Base-by-base conservation (phyloP, 2,888 invertebrate genomes). In the Ptilodon capucinus region DNA sequence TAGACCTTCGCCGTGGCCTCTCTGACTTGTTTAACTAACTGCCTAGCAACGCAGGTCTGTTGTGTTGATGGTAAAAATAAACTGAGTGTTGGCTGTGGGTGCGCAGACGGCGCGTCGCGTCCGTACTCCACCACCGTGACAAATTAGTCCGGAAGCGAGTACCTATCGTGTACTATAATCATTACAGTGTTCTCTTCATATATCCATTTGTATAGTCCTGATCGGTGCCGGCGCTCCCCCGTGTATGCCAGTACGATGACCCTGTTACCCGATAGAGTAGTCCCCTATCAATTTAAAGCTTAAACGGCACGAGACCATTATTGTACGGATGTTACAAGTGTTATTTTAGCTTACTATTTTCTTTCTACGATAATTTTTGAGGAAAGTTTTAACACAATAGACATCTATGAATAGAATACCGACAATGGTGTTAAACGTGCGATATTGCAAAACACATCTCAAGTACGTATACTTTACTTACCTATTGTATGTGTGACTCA, bases 1-100 rank as follows among this genome's bases (percentile, higher is more conserved):
- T 54, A 73, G 76, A 75, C 82, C 85, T 86, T 85, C 79, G 69
- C 81, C 81, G 70, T 84, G 86, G 79, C 81, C 81, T 84, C 81
- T 76, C 74, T 71, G 79, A 70, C 71, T 69, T 64, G 76, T 75
- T 79, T 75, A 80, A 87, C 84, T 76, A 77, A 72, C 62, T 59
- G 61, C 42, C 49, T 55, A 54, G 54, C 60, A 65, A 62, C 21
- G 14, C 61, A 58, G 62, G 67, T 61, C 60, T 60, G 61, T 48
- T 69, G 52, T 64, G 60, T 53, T 43, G 68, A 56, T 59, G 69
- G 66, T 79, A 81, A 79, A 83, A 83, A 86, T 84, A 86, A 81
- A 77, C 73, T 67, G 68, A 64, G 60, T 75, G 74, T 76, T 76
- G 75, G 74, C 49, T 35, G 54, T 62, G 69, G 71, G 64, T 68